Conservation (phyloP, 2,113 vertebrate genomes). For the Eulemur macaco region DNA sequence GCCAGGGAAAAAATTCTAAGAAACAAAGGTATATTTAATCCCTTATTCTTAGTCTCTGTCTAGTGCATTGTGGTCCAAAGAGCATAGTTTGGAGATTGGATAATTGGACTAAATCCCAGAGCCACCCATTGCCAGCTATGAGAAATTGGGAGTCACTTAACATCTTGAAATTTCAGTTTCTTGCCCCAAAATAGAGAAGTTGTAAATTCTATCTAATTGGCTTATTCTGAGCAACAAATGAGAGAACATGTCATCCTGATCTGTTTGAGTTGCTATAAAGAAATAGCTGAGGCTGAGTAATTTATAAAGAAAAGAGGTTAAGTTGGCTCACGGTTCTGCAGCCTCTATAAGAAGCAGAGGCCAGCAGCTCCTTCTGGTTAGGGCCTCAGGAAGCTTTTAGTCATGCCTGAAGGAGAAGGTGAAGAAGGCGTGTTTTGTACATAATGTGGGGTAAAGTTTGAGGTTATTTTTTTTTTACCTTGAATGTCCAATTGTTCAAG, state of each 20-base stretch:
- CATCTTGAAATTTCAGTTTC: slow-evolving; percentile 5
- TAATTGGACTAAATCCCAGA: not conserved
- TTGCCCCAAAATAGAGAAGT: not conserved
- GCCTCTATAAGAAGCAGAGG: too few species aligned
- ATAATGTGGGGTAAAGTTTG: not conserved
- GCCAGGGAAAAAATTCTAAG: not conserved
- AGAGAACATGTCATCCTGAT: not conserved
- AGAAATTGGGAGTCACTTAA: not conserved
- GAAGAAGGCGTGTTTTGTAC: not conserved
- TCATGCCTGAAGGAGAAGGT: too few species aligned
- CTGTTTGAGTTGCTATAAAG: too few species aligned
- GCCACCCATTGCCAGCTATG: not conserved
- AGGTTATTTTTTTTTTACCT: not conserved
- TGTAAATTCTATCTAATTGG: not conserved
- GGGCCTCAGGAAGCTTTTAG: too few species aligned
- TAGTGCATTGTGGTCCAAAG: not conserved
- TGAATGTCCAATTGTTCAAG: not conserved
- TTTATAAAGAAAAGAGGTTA: too few species aligned
- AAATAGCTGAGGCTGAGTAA: too few species aligned
- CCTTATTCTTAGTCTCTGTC: not conserved
- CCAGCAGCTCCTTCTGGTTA: too few species aligned
- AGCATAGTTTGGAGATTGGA: not conserved
- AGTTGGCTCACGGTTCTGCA: too few species aligned
- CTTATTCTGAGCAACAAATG: not conserved
- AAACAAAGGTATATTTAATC: slow-evolving; percentile 12